phyloP scores from a whole-genome alignment of 2,888 invertebrate species.

The Microctonus brassicae region DNA sequence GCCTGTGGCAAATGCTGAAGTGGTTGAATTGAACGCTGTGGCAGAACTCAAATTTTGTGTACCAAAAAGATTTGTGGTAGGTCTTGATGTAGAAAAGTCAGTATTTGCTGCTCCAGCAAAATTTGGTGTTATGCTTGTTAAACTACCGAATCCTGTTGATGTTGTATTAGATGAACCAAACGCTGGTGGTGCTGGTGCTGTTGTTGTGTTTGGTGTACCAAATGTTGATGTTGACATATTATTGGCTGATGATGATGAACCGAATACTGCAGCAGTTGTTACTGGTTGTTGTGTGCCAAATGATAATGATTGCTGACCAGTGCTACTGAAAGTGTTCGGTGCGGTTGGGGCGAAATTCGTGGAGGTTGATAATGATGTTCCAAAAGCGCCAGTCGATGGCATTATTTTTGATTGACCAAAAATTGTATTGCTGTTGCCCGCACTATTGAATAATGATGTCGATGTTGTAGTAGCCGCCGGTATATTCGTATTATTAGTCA shows the following conservation, averaged over 20 bases:
- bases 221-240: neutral
- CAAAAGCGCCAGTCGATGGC: conserved; percentile 17
- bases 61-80: neutral
- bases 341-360: neutral
- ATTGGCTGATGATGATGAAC: neutral
- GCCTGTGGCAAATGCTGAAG: neutral
- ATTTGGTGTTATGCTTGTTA: neutral
- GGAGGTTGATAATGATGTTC: neutral
- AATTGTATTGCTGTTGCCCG: conserved; percentile 34
- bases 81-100: too few relatives aligned
- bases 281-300: neutral
- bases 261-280: neutral
- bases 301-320: neutral
- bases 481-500: conserved; percentile 31
- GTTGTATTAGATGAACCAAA: neutral
- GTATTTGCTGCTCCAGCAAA: neutral
- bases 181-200: conserved; percentile 11
- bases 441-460: conserved; percentile 32
- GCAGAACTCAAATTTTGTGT: neutral
- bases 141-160: neutral
- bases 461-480: conserved; percentile 25
- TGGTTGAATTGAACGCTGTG: neutral
- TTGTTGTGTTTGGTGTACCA: neutral
- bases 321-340: neutral
- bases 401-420: conserved; percentile 46